Base-by-base conservation (phyloP, 2,113 vertebrate genomes). In the Microtus ochrogaster region DNA sequence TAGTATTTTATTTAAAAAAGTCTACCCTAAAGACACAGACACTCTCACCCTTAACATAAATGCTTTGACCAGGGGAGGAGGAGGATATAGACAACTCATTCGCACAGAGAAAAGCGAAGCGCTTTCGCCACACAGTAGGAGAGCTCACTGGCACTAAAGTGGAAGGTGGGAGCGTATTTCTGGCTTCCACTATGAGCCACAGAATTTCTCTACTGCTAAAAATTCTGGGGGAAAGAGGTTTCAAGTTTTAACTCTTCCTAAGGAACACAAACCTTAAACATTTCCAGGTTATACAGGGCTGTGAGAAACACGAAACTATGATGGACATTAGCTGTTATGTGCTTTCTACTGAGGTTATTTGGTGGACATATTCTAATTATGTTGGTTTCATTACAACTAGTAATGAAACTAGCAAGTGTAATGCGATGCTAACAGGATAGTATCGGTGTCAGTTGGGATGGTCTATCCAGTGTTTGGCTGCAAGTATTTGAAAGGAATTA, bases 1-100 rank as follows among this genome's bases (percentile, higher is more conserved):
- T 90, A 58, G 68, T 96, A 94, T 89, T 95, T 94, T 65, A 90
- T 87, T 95, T 89, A 77, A 95, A 78, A 98, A 96, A 95, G 63
- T 66, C 82, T 92, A 63, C 90, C 79, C 79, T 78, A 96, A 95
- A 85, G 39, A 92, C 47, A 41, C n/a, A 65, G 44, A 7, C 36
- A 89, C 52, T 91, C 44, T 93, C 63, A 44, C 63, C 87, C 61
- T 88, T 90, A 68, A 36, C 61, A 93, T 24, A 8, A 55, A 49
- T 65, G 41, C 47, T 90, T 73, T 74, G 73, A 73, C 93, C 44
- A 88, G 16, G 82, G 44, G 52, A 68, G 73, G 58, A 61, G 70
- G 22, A 72, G 9, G 9, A 39, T 63, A 76, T 39, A 90, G 52
- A 63, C 49, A 39, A 73, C 36, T 85, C 76, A 91, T 86, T 95